Percentiles rank a stretch among this genome's conserved stretches.
Evolutionary conservation across 2,113 vertebrate genomes (phyloP).

Genomic region (Corydoras maculifer): DNA sequence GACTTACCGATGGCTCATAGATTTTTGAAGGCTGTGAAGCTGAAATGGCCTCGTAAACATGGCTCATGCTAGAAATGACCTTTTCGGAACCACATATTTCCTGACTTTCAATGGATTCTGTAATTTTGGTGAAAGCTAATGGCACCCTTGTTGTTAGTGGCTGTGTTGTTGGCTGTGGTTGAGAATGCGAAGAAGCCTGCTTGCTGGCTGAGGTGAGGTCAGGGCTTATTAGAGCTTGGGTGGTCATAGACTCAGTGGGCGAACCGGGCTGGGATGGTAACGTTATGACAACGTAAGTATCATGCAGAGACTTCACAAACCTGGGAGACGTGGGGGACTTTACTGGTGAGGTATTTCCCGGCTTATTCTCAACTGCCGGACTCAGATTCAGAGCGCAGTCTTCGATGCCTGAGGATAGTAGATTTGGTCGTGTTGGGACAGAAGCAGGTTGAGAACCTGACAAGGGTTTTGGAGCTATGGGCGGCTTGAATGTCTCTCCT

Average conservation of each 20-base stretch:
- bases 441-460: conserved; percentile 67
- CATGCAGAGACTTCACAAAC: conserved; percentile 75
- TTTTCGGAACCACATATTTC: conserved; percentile 68
- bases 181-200: conserved; percentile 53
- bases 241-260: conserved; percentile 77
- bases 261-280: conserved; percentile 94
- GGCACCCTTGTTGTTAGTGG: conserved; percentile 62
- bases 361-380: conserved; percentile 74
- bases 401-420: conserved; percentile 60
- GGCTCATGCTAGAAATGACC: conserved; percentile 69
- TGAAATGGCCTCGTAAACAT: conserved; percentile 68
- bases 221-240: conserved; percentile 75
- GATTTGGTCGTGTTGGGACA: conserved; percentile 66
- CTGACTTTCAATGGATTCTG: conserved; percentile 72
- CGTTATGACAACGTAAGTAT: conserved; percentile 97
- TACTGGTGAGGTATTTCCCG: conserved; percentile 67
- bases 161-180: conserved; percentile 50
- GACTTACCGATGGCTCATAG: conserved; percentile 43
- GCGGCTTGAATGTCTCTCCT: conserved; percentile 75
- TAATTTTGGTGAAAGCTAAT: conserved; percentile 71
- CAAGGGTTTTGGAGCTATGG: conserved; percentile 83
- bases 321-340: conserved; percentile 84
- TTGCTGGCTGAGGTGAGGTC: conserved; percentile 63
- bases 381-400: conserved; percentile 83
- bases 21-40: conserved; percentile 55